phyloP scores from a whole-genome alignment of 2,888 invertebrate species.

The Dynastes grantii region DNA sequence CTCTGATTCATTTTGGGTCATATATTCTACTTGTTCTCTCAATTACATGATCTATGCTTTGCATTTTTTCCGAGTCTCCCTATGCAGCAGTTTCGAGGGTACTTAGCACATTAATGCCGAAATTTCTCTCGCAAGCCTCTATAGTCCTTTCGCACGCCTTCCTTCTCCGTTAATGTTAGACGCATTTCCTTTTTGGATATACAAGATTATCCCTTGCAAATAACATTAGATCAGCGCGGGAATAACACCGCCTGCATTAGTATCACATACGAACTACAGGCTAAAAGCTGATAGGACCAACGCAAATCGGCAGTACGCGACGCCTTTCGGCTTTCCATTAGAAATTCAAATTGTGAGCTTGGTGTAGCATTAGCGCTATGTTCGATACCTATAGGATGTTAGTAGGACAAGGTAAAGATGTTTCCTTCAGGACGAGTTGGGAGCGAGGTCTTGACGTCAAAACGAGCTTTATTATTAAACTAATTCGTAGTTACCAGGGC shows the following conservation, averaged over 20 bases:
- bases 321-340: conserved; percentile 9
- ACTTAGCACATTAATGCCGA: neutral
- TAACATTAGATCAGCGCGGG: neutral
- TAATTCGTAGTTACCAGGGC: neutral
- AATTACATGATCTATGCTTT: too few species aligned
- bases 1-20: too few species aligned
- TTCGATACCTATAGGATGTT: too few species aligned
- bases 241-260: neutral
- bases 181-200: neutral
- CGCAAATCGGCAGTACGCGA: neutral
- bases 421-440: neutral
- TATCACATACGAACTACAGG: neutral
- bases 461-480: conserved; percentile 11
- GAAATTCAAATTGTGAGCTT: neutral
- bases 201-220: neutral
- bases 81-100: too few species aligned
- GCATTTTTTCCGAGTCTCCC: too few species aligned
- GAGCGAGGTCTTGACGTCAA: neutral
- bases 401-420: neutral
- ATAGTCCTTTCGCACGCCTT: neutral
- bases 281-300: neutral
- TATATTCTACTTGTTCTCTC: too few species aligned
- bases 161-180: neutral
- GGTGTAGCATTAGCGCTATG: neutral
- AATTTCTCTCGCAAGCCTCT: neutral